Conservation (phyloP, 2,888 invertebrate genomes). For the Leptopilina drosophilae region DNA sequence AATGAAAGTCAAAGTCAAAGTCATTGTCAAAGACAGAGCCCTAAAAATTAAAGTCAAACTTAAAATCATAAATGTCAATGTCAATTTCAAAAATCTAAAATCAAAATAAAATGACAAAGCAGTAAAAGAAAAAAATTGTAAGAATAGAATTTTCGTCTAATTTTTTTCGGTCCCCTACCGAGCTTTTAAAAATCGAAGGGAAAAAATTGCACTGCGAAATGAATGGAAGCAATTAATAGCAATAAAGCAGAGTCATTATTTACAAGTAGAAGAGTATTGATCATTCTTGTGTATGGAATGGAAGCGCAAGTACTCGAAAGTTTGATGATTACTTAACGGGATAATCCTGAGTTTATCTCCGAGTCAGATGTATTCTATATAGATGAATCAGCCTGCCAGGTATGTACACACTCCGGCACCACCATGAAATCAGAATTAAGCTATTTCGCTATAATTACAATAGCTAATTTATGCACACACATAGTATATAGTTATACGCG, state of each 20-base stretch:
- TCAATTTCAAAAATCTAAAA: no score
- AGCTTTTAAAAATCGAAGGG: no score
- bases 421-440: slow-evolving; percentile 54
- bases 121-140: no score
- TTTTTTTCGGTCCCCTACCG: no score
- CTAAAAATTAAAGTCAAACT: no score
- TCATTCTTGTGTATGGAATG: not conserved
- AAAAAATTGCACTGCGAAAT: no score
- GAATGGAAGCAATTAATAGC: no score
- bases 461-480: slow-evolving; percentile 53
- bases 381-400: slow-evolving; percentile 1
- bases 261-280: not conserved
- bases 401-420: slow-evolving; percentile 12
- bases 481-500: slow-evolving; percentile 43
- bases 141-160: no score
- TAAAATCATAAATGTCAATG: no score
- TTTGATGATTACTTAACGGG: slow-evolving; percentile 30
- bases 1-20: no score
- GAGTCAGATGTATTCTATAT: slow-evolving; percentile 20
- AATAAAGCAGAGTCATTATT: not conserved
- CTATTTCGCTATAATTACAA: slow-evolving; percentile 57
- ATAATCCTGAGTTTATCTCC: slow-evolving; percentile 31
- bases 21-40: no score
- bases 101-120: no score
- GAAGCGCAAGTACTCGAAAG: slow-evolving; percentile 13